A percentile compares a stretch with the other conserved stretches of the same genome.
Evolutionary conservation across 2,888 invertebrate genomes (phyloP).

Genomic region (Tryphoninae sp.): DNA sequence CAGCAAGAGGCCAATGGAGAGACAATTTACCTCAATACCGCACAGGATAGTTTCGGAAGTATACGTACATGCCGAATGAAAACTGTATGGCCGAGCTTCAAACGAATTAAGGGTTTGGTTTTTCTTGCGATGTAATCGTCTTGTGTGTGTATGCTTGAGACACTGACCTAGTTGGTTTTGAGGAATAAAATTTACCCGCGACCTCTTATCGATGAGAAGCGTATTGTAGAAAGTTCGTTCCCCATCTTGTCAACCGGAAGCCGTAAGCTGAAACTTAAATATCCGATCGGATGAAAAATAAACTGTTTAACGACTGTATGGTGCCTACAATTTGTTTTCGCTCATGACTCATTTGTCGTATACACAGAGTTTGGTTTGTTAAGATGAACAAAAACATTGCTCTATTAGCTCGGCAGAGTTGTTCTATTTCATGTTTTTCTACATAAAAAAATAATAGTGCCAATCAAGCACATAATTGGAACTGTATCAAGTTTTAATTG

Average conservation of each 20-base stretch:
- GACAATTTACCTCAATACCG: slow-evolving; percentile 55
- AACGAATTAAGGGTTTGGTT: background rate
- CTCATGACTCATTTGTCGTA: slow-evolving; percentile 5
- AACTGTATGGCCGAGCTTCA: background rate
- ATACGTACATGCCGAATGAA: background rate
- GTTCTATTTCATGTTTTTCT: background rate
- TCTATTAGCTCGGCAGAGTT: background rate
- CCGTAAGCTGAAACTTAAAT: slow-evolving; percentile 76
- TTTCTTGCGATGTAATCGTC: background rate
- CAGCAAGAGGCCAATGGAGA: slow-evolving; percentile 27
- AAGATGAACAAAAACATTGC: background rate
- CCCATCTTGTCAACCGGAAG: slow-evolving; percentile 58
- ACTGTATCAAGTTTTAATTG: background rate
- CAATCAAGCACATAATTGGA: background rate
- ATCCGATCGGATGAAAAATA: slow-evolving; percentile 63
- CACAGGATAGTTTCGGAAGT: slow-evolving; percentile 47
- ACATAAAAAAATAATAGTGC: background rate
- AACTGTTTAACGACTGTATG: slow-evolving; percentile 39
- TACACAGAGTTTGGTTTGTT: background rate
- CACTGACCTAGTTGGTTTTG: slow-evolving; percentile 50
- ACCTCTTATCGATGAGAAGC: slow-evolving; percentile 46
- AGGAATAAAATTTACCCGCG: slow-evolving; percentile 33
- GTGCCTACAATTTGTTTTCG: slow-evolving; percentile 26
- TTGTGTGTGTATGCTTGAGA: slow-evolving; percentile 5
- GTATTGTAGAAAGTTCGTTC: slow-evolving; percentile 59